Conservation (phyloP, 92 coral and sea anemone species). For the Parazoanthus darwini region DNA sequence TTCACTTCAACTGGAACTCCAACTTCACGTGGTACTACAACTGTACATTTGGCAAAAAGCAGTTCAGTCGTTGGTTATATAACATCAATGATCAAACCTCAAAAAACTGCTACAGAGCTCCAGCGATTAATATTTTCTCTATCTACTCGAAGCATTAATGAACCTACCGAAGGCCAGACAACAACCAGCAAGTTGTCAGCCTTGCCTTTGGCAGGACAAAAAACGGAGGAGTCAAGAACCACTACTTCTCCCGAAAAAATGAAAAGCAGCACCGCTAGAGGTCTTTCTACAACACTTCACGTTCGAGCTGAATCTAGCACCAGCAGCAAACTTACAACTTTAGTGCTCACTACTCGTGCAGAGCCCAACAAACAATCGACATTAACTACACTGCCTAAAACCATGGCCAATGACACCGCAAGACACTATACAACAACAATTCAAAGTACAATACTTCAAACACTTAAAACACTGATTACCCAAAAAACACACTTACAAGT, state of each 20-base stretch:
- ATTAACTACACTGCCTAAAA: neutral
- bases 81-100: neutral
- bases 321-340: neutral
- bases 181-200: neutral
- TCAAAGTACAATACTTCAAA: neutral
- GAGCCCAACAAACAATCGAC: neutral
- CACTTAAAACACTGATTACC: neutral
- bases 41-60: neutral
- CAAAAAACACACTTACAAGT: neutral
- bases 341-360: too few species aligned
- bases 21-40: neutral
- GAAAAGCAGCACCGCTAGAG: neutral
- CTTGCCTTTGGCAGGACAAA: neutral
- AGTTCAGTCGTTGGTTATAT: neutral
- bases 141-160: neutral
- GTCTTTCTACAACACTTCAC: neutral
- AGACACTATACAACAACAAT: neutral
- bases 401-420: neutral
- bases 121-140: neutral
- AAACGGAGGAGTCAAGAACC: neutral
- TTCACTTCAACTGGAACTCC: neutral
- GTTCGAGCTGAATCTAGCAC: neutral
- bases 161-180: neutral
- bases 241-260: neutral
- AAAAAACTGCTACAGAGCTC: neutral